phyloP scores from a whole-genome alignment of 2,797 vertebrate genomes.

The Chelon labrosus region DNA sequence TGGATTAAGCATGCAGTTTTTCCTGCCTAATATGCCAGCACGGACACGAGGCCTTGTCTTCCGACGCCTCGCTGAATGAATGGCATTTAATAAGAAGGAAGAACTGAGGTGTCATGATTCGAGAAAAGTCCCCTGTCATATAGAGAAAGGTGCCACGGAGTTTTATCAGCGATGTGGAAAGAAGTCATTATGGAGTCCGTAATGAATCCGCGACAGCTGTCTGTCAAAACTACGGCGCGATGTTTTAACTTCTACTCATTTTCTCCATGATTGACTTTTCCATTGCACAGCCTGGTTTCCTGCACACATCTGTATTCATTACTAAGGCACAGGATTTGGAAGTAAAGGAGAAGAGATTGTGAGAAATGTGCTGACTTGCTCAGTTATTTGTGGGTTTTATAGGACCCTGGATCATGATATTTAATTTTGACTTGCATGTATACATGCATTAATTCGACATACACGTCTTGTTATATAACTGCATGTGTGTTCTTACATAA shows the following conservation, averaged over 20 bases:
- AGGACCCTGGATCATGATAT: too few species aligned
- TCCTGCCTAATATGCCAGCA: not conserved
- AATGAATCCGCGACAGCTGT: constrained; percentile 77
- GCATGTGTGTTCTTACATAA: too few species aligned
- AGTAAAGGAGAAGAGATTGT: constrained; percentile 12
- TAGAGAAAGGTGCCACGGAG: constrained; percentile 41
- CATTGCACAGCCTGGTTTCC: constrained; percentile 17
- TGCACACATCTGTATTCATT: constrained; percentile 58
- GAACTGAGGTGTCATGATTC: constrained; percentile 65
- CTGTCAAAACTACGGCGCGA: constrained; percentile 62
- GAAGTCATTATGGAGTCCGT: constrained; percentile 60
- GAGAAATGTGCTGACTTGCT: constrained; percentile 1
- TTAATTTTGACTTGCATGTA: not conserved
- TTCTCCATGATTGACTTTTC: constrained; percentile 67
- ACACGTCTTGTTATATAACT: too few species aligned
- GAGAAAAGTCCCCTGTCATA: constrained; percentile 55
- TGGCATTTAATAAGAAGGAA: constrained; percentile 60
- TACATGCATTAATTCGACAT: too few species aligned
- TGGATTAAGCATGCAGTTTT: constrained; percentile 6
- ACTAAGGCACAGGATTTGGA: constrained; percentile 39
- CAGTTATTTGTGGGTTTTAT: too few species aligned
- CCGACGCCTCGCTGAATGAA: constrained; percentile 45
- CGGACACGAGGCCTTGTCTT: constrained; percentile 18
- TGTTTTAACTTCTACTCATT: constrained; percentile 60
- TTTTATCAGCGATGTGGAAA: constrained; percentile 52